A percentile compares a stretch with the other conserved stretches of the same genome.
Conservation (phyloP, 35 echinoderm and acorn worm species). For the Acanthaster planci region DNA sequence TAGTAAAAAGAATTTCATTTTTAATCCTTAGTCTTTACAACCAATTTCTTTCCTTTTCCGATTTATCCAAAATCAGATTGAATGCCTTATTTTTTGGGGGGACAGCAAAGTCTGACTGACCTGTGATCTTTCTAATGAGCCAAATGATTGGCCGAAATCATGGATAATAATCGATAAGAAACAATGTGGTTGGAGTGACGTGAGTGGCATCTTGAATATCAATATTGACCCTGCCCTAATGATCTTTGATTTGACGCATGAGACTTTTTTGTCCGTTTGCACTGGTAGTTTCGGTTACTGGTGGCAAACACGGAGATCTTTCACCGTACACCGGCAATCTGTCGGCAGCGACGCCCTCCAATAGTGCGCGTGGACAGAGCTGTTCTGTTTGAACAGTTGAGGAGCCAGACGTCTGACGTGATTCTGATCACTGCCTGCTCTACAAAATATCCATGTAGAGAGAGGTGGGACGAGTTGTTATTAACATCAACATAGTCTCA, state of each 20-base stretch:
- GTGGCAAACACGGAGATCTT: slow-evolving; percentile 8
- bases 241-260: slow-evolving; percentile 10
- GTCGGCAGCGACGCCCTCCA: not conserved
- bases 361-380: not conserved
- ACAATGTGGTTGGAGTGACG: no score
- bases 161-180: no score
- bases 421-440: not conserved
- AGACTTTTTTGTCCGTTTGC: not conserved
- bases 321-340: not conserved
- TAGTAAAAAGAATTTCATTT: no score
- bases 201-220: not conserved
- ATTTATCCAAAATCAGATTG: no score
- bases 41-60: no score
- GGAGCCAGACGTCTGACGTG: not conserved
- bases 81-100: no score
- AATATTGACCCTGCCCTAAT: not conserved
- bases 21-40: no score
- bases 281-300: slow-evolving; percentile 1
- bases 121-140: no score
- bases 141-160: no score
- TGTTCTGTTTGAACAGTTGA: not conserved
- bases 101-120: no score
- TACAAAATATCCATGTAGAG: not conserved
- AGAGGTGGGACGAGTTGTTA: no score
- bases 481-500: no score